Evolutionary conservation across 2,797 vertebrate species (phyloP).

Genomic region (Betta splendens): DNA sequence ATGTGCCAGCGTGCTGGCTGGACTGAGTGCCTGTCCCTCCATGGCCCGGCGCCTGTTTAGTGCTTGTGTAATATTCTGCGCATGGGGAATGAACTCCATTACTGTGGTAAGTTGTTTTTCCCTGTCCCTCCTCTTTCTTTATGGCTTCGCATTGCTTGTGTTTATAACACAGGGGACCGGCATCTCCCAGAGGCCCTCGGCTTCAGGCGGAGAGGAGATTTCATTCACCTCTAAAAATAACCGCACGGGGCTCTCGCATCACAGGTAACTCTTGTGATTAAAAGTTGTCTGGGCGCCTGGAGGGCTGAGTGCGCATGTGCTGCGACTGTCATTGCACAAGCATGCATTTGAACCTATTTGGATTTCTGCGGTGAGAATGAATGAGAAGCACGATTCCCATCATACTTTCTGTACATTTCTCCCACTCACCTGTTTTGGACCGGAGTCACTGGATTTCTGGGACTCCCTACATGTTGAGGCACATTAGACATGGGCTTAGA

Average conservation of each 20-base stretch:
- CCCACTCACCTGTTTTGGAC: slow-evolving; percentile 40
- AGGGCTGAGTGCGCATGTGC: slow-evolving; percentile 13
- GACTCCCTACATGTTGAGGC: slow-evolving; percentile 45
- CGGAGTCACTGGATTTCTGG: slow-evolving; percentile 24
- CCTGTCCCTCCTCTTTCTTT: slow-evolving; percentile 47
- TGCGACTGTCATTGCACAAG: background rate
- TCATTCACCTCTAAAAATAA: slow-evolving; percentile 50
- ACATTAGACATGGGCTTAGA: slow-evolving; percentile 56
- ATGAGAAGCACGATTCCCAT: slow-evolving; percentile 23
- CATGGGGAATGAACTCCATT: slow-evolving; percentile 79
- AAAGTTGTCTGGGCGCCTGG: slow-evolving; percentile 45
- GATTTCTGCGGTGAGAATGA: slow-evolving; percentile 21
- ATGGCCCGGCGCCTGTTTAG: slow-evolving; percentile 60
- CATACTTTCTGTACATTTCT: slow-evolving; percentile 22
- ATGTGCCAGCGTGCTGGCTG: slow-evolving; percentile 48
- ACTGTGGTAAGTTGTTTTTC: slow-evolving; percentile 55
- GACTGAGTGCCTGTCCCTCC: slow-evolving; percentile 55
- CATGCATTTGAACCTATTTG: slow-evolving; percentile 37
- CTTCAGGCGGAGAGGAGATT: slow-evolving; percentile 58
- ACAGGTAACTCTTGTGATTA: slow-evolving; percentile 57
- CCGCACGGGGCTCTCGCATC: slow-evolving; percentile 43
- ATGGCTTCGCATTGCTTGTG: slow-evolving; percentile 59
- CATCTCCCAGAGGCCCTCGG: slow-evolving; percentile 60
- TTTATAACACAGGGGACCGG: slow-evolving; percentile 69
- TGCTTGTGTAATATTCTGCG: slow-evolving; percentile 59